phyloP scores from a whole-genome alignment of 1,140 invertebrate genomes.

The Delia radicum region DNA sequence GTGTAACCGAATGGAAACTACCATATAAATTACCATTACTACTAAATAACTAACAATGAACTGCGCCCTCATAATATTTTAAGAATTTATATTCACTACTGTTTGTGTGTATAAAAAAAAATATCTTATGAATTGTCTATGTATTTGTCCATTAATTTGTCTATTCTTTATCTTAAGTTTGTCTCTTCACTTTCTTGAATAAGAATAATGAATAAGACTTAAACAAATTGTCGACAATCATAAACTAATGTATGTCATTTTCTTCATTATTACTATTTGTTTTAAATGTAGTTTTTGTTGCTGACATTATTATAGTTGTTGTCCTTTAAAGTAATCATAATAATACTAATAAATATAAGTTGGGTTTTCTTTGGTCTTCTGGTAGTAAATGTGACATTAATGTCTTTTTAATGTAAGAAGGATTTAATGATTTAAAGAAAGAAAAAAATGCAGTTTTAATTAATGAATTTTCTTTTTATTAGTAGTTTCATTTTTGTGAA shows the following conservation, averaged over 20 bases:
- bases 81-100: too few species aligned
- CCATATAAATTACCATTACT: neutral
- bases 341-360: neutral
- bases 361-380: neutral
- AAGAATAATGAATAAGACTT: neutral
- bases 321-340: neutral
- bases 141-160: too few species aligned
- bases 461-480: neutral
- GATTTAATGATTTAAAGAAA: neutral
- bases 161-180: too few species aligned
- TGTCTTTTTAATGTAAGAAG: neutral
- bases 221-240: conserved; percentile 1
- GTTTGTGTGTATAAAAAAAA: too few species aligned
- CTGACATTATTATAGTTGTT: neutral
- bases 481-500: neutral
- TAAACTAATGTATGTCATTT: conserved; percentile 2
- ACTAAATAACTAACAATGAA: too few species aligned
- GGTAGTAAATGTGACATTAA: neutral
- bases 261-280: neutral
- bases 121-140: too few species aligned
- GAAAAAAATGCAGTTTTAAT: neutral
- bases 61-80: too few species aligned
- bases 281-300: neutral
- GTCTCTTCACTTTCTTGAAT: neutral
- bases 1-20: neutral